These are phyloP conservation scores for Pseudomyrmex cubaensis DNA, from an alignment of 1,140 invertebrate species.

Conservation along the genomic window DNA sequence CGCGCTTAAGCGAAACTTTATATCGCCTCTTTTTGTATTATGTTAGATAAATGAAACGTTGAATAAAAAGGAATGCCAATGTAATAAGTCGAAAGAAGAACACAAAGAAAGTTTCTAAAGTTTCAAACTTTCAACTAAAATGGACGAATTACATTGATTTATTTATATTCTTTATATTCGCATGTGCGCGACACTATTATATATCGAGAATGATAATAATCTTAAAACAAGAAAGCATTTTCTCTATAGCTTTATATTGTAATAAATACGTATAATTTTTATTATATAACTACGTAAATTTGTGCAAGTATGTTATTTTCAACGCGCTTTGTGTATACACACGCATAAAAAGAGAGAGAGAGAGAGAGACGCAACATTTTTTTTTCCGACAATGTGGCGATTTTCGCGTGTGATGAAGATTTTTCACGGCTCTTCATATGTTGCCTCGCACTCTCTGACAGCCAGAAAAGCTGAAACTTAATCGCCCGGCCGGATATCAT, in stretches of 20 bases:
- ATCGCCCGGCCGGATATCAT: constrained; percentile 37
- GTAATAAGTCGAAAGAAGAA: background rate
- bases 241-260: no score
- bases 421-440: background rate
- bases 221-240: background rate
- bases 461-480: constrained; percentile 4
- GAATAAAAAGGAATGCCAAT: background rate
- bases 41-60: constrained; percentile 6
- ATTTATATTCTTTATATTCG: no score
- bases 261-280: no score
- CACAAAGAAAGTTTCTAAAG: background rate
- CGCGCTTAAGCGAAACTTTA: constrained; percentile 12
- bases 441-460: background rate
- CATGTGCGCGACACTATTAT: no score
- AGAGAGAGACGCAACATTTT: background rate
- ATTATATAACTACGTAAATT: no score
- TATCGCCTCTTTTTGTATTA: constrained; percentile 15
- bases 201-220: no score
- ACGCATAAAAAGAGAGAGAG: no score
- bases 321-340: no score
- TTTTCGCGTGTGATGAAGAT: background rate
- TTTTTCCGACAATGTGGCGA: background rate
- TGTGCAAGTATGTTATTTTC: background rate
- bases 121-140: constrained; percentile 30
- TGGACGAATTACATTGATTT: background rate